Evolutionary conservation across 2,797 vertebrate species (phyloP), one percentile per base, ranked within the genome.

Genomic region (Lagodon rhomboides): DNA sequence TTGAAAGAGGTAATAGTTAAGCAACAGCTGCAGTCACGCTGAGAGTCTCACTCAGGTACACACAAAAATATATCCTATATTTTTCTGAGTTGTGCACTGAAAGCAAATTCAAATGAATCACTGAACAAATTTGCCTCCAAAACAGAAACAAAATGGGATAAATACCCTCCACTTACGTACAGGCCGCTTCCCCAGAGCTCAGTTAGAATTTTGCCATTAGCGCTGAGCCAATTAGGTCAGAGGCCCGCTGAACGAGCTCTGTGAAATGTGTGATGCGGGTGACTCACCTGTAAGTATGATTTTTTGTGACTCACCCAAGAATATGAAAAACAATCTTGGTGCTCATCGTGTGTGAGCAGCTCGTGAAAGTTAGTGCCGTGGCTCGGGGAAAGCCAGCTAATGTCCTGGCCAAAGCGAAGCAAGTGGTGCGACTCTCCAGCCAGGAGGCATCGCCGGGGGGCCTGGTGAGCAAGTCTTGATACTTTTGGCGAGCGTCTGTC

Each of bases 221-320:
- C n/a, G 12, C n/a, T 23, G 15, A 72, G 25, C 17, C 18, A 23
- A 55, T 68, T 68, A 61, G 63, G 68, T 68, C 73, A 59, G 55
- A 17, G 13, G 44, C 51, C 20, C 58, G 17, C 60, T 30, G 54
- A 62, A 54, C 61, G 65, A 68, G 23, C 20, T 64, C 18, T 62
- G 38, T 41, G 64, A 70, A 67, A 68, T 43, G 55, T 64, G 63
- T 38, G 11, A 50, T 3, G 18, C 25, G 23, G 20, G 13, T 55
- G 75, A 66, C 61, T 71, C 61, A 20, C 27, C 30, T 23, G 12
- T 23, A 41, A 65, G 44, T 5, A 30, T 17, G 4, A 30, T 56
- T 41, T 9, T 23, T n/a, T 18, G 13, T 60, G 53, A 61, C 54
- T 61, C 43, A 61, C 60, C 1, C 6, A 47, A 58, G n/a, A 15